Evolutionary conservation across 2,113 vertebrate genomes (phyloP).

Genomic region (Zosterops pallidus): DNA sequence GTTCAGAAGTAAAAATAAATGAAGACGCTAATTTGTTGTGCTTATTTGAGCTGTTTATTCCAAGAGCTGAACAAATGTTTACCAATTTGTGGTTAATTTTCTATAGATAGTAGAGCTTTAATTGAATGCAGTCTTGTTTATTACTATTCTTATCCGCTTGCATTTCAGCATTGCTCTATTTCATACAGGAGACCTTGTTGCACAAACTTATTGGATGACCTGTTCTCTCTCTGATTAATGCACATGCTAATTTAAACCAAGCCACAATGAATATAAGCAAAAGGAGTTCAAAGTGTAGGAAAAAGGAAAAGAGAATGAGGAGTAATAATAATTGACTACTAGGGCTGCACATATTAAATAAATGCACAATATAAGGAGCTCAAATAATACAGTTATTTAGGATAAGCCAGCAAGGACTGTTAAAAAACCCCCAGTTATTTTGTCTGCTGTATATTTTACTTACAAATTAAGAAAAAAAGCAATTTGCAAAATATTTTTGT

Average conservation of each 20-base stretch:
- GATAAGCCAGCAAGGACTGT: not conserved
- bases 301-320: not conserved
- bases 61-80: not conserved
- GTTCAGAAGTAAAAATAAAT: conserved; percentile 8
- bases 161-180: not conserved
- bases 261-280: not conserved
- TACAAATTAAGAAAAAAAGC: not conserved
- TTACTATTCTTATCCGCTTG: not conserved
- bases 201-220: not conserved
- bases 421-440: fast-evolving
- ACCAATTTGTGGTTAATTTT: conserved; percentile 25
- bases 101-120: conserved; percentile 5
- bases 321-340: not conserved
- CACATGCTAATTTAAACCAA: not conserved
- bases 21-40: conserved; percentile 5
- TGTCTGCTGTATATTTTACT: not conserved
- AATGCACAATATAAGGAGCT: not conserved
- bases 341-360: not conserved
- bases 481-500: not conserved
- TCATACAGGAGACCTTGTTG: not conserved
- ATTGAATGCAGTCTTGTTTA: conserved; percentile 4
- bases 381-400: not conserved
- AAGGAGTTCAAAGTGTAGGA: not conserved
- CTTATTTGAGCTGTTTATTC: not conserved
- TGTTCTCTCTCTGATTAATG: not conserved